A percentile compares a stretch with the other conserved stretches of the same genome.
Conservation (phyloP, 1,140 invertebrate species). For the Sminthurinus signatus region DNA sequence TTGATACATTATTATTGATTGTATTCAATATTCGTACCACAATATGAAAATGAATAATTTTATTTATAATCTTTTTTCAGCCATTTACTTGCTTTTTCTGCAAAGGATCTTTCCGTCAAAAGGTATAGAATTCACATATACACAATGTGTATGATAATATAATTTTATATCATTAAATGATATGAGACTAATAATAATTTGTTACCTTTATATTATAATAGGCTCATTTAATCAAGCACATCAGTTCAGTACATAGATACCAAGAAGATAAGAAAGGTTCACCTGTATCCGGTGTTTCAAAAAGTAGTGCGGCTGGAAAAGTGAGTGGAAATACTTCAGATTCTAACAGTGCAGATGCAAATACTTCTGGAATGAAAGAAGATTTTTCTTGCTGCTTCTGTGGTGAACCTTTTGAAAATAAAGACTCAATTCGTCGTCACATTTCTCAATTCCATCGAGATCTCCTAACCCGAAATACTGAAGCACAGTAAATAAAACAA, state of each 20-base stretch:
- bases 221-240: conserved; percentile 42
- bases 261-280: conserved; percentile 35
- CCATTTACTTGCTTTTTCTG: conserved; percentile 54
- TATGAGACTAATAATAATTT: too few species aligned
- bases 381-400: conserved; percentile 42
- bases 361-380: conserved; percentile 24
- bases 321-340: conserved; percentile 25
- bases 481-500: too few species aligned
- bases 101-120: conserved; percentile 50
- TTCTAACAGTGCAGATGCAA: conserved; percentile 15
- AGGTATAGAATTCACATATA: conserved; percentile 40
- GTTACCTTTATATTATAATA: conserved; percentile 2
- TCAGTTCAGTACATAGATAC: conserved; percentile 37
- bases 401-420: conserved; percentile 40
- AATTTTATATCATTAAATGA: neutral
- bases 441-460: conserved; percentile 40
- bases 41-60: too few species aligned
- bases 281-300: conserved; percentile 1
- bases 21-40: too few species aligned
- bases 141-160: neutral
- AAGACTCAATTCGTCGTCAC: conserved; percentile 38
- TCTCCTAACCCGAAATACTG: conserved; percentile 31
- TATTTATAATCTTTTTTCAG: too few species aligned
- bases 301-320: neutral
- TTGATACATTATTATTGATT: too few species aligned